Percentiles rank a stretch among this genome's conserved stretches.
Conservation (phyloP, 2,888 invertebrate species). For the Pterobdella sp. region DNA sequence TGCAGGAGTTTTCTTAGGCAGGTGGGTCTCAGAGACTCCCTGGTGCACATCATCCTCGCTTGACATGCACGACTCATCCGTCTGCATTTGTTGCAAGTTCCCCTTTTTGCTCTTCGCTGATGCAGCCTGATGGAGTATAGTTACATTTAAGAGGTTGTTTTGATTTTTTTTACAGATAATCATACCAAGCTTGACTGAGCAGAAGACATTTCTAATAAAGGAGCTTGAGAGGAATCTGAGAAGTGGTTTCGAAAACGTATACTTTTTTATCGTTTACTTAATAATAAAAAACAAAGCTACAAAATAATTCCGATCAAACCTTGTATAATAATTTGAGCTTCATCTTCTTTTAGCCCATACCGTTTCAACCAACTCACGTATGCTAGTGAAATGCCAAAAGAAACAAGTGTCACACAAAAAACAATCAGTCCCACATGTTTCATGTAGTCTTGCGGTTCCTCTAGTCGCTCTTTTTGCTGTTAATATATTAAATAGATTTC, state of each 20-base stretch:
- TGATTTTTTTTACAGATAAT: background rate
- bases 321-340: background rate
- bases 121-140: background rate
- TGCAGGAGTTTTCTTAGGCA: slow-evolving; percentile 27
- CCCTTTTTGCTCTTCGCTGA: slow-evolving; percentile 17
- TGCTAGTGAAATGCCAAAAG: background rate
- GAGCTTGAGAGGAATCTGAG: slow-evolving; percentile 3
- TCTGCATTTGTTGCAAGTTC: slow-evolving; percentile 28
- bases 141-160: background rate
- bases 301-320: background rate
- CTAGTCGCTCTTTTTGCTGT: background rate
- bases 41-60: slow-evolving; percentile 37
- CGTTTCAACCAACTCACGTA: slow-evolving; percentile 8
- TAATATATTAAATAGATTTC: no score
- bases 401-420: background rate
- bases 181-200: background rate
- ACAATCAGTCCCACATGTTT: background rate
- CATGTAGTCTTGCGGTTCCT: background rate
- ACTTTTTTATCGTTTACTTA: background rate
- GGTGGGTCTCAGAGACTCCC: slow-evolving; percentile 14
- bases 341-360: background rate
- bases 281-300: background rate
- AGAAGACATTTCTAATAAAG: slow-evolving; percentile 4
- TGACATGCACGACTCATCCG: slow-evolving; percentile 36
- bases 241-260: background rate